Evolutionary conservation across 2,888 invertebrate genomes (phyloP), one percentile per base, ranked within the genome.

Genomic region (Imbricaverruca yamaguchii): DNA sequence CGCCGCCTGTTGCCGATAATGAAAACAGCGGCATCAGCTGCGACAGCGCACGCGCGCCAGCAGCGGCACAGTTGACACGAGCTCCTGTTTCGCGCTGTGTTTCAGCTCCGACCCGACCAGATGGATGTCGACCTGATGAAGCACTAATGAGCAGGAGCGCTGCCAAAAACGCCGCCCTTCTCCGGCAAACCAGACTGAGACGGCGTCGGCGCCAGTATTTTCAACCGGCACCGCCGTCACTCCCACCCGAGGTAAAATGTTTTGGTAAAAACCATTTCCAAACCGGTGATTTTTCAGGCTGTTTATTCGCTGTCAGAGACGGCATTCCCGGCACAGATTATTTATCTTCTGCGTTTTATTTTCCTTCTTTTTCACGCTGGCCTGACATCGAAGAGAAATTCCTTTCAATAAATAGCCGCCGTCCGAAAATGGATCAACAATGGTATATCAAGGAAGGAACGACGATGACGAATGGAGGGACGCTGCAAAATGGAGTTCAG

Each of bases 321-420:
- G 74, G 55, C 74, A 74, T 74, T 74, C 74, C 74, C 74, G 55
- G 74, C 74, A 74, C 74, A 74, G 74, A 74, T 74, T 74, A 74
- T 74, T 74, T 74, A 74, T 74, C 74, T 74, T 53, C 53, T 21
- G 74, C 74, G 74, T 74, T 74, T 74, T 74, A 74, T 74, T 74
- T 74, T 74, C 74, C 74, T 74, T 74, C 74, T 74, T 74, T 74
- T 74, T 74, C 74, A 74, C 74, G 74, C 74, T 74, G 74, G 74
- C 55, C 74, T 74, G 74, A 74, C 74, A 74, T 74, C 74, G 74
- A 21, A 74, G 74, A 74, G 74, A 74, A 74, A 74, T 74, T 74
- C 55, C 53, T 15, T 55, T 11, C 74, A 74, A 74, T 74, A 74
- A 74, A 74, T 74, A 74, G 55, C 23, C 74, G 55, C 53, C 74